A percentile compares a stretch with the other conserved stretches of the same genome.
phyloP scores from a whole-genome alignment of 2,888 invertebrate species.

The Onthophagus sagittarius region DNA sequence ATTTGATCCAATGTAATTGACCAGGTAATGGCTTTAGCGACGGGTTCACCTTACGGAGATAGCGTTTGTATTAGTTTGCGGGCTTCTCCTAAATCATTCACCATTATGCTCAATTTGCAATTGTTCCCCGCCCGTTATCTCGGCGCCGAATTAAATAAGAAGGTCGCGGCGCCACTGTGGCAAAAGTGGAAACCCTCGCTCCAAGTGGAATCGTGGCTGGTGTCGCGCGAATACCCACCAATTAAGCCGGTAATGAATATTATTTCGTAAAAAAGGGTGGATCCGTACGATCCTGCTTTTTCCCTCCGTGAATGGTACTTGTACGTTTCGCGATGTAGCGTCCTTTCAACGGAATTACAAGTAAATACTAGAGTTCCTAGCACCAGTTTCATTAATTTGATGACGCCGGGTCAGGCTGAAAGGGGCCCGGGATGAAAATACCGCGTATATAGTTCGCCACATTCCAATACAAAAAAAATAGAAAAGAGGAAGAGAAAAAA shows the following conservation, averaged over 20 bases:
- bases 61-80: constrained; percentile 42
- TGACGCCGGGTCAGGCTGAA: neutral
- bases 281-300: neutral
- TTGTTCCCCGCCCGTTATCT: constrained; percentile 13
- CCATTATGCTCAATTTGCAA: constrained; percentile 33
- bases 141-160: constrained; percentile 1
- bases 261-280: neutral
- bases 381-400: constrained; percentile 4
- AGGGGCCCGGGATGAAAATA: neutral
- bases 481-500: too few relatives aligned
- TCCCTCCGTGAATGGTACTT: constrained; percentile 1
- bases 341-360: constrained; percentile 8
- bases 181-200: neutral
- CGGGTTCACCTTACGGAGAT: constrained; percentile 47
- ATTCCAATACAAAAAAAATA: neutral
- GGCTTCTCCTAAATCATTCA: constrained; percentile 41
- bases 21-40: constrained; percentile 49
- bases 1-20: constrained; percentile 50
- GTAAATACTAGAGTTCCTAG: neutral
- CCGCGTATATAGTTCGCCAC: neutral
- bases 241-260: constrained; percentile 12
- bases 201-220: neutral
- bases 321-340: constrained; percentile 4
- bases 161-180: neutral
- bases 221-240: neutral